Base-by-base conservation (phyloP, 2,797 vertebrate species). In the Hypotaenidia philippensis region DNA sequence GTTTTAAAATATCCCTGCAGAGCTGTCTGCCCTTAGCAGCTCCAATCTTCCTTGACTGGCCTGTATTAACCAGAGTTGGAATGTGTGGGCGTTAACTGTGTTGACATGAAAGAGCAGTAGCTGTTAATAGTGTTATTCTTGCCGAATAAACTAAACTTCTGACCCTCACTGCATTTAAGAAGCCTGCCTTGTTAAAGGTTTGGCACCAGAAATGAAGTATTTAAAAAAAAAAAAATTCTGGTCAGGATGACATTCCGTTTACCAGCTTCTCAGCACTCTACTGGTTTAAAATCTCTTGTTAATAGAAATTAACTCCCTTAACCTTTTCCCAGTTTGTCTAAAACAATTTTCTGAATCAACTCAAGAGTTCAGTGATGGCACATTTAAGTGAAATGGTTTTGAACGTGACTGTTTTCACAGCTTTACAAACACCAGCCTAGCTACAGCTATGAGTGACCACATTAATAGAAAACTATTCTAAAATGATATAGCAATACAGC, bases 131-230 rank as follows among this genome's bases (percentile, higher is more conserved):
- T 97, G 93, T 96, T 93, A 89, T 96, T 98, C 91, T 97, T 97
- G 94, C 91, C 96, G 96, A 97, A 96, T 96, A 97, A 98, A 97
- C 97, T 97, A 94, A 97, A 97, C 97, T 97, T 96, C 65, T 97
- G 97, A 98, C 94, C 93, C 90, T 59, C 60, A n/a, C 25, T 92
- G 93, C 96, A 94, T 97, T 96, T 92, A 94, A 97, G 95, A 98
- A 96, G 85, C 75, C 31, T 25, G 89, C 63, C 94, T 92, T 94
- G 53, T 53, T 34, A 71, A 86, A 97, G 32, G 38, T 92, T 77
- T 94, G 59, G 66, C 92, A 78, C 77, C 64, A 95, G 70, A 78
- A 81, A 87, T 87, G 47, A 94, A 93, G 59, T 74, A 74, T 85
- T 84, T 44, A 91, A 94, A 95, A 90, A 86, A 60, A 59, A 90